These are phyloP conservation scores for Zosterops lateralis DNA, from an alignment of 2,113 vertebrate species.

Conservation along the genomic window DNA sequence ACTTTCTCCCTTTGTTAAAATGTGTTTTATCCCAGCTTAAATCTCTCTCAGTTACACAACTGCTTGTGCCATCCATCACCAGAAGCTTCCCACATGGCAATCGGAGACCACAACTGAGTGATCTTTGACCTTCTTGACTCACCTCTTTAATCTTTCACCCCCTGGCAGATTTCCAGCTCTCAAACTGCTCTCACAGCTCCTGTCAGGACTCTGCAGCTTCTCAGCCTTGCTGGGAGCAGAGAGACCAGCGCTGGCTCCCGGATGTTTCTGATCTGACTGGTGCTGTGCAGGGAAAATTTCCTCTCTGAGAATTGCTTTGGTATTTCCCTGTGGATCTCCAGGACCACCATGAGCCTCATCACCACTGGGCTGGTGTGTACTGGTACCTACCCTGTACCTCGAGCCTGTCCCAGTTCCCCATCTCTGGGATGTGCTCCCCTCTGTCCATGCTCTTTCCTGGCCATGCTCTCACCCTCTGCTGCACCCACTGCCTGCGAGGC, in stretches of 20 bases:
- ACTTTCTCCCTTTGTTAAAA: background rate
- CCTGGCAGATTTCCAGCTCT: background rate
- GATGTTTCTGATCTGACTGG: background rate
- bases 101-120: background rate
- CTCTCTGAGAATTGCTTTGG: background rate
- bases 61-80: background rate
- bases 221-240: background rate
- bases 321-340: background rate
- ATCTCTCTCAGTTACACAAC: background rate
- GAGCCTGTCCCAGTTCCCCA: rapidly evolving
- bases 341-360: background rate
- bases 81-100: background rate
- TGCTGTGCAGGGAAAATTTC: background rate
- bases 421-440: rapidly evolving
- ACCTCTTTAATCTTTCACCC: background rate
- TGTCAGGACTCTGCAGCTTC: background rate
- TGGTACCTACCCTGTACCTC: rapidly evolving
- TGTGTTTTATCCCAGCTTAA: background rate
- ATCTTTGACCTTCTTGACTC: background rate
- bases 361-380: rapidly evolving
- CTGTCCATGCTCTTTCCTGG: background rate
- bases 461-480: background rate
- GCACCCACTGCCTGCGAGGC: background rate
- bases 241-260: background rate
- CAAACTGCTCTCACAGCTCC: background rate